These are phyloP conservation scores for Aricia artaxerxes DNA, from an alignment of 2,888 invertebrate species.

Conservation along the genomic window DNA sequence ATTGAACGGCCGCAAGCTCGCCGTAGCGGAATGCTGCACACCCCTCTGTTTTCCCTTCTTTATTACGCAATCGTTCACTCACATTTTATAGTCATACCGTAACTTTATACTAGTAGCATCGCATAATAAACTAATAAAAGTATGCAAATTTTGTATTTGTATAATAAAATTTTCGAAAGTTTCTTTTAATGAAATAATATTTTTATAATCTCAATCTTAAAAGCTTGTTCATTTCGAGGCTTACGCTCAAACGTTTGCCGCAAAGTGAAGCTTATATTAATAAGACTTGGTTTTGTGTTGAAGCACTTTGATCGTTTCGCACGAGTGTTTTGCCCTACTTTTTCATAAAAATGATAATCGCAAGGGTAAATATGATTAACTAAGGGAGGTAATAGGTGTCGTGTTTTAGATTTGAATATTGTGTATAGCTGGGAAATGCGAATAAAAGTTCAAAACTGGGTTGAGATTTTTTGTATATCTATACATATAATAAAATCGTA, in stretches of 20 bases:
- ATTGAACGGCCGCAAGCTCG: neutral
- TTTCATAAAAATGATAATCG: constrained; percentile 24
- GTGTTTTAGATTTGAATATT: neutral
- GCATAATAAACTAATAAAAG: constrained; percentile 7
- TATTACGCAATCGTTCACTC: constrained; percentile 15
- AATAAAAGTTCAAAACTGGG: neutral
- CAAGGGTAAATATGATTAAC: constrained; percentile 11
- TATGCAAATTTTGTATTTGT: neutral
- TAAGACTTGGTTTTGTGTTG: constrained; percentile 21
- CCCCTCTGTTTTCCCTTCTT: constrained; percentile 13
- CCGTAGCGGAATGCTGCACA: neutral
- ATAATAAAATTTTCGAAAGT: neutral
- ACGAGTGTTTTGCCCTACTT: constrained; percentile 27
- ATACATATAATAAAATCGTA: too few relatives aligned
- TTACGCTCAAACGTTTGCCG: constrained; percentile 22
- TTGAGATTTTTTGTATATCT: neutral
- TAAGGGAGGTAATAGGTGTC: neutral
- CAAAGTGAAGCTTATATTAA: constrained; percentile 27
- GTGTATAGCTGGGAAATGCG: neutral
- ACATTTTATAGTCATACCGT: constrained; percentile 10
- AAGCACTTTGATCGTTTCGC: constrained; percentile 27
- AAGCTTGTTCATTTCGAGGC: constrained; percentile 18
- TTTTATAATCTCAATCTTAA: constrained; percentile 2
- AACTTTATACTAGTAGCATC: constrained; percentile 1
- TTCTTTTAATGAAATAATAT: neutral